phyloP scores from a whole-genome alignment of 2,888 invertebrate genomes.

The Willowsia nigromaculata region DNA sequence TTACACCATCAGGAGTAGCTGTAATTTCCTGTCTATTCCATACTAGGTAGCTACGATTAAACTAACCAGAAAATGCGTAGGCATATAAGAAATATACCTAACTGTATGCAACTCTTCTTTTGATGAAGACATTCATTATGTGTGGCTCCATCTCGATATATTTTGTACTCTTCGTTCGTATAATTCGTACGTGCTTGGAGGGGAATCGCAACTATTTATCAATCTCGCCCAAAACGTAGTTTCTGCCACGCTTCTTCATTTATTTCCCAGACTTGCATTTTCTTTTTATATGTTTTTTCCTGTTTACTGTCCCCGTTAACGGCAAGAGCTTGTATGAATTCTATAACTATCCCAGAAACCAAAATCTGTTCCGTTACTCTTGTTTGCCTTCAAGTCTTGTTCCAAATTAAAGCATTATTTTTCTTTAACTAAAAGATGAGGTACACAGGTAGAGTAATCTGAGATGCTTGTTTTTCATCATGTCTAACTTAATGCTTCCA shows the following conservation, averaged over 20 bases:
- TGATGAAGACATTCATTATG: slow-evolving; percentile 49
- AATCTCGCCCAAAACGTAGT: too few relatives aligned
- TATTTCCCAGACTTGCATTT: background rate
- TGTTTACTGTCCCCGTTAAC: background rate
- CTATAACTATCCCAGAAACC: background rate
- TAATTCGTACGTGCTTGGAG: slow-evolving; percentile 26
- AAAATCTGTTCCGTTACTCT: background rate
- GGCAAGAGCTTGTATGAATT: too few relatives aligned
- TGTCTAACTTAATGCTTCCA: slow-evolving; percentile 11
- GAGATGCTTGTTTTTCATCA: slow-evolving; percentile 36
- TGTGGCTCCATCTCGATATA: slow-evolving; percentile 24
- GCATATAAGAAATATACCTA: background rate
- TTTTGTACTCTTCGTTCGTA: background rate
- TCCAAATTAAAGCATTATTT: slow-evolving; percentile 21
- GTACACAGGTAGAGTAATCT: slow-evolving; percentile 14
- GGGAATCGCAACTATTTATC: slow-evolving; percentile 45
- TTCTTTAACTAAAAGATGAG: background rate
- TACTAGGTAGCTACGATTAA: background rate
- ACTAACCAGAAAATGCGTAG: slow-evolving; percentile 27
- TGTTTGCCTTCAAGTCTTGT: background rate
- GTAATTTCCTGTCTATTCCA: slow-evolving; percentile 44
- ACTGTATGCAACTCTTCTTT: background rate
- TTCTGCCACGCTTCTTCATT: background rate
- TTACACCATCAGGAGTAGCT: background rate
- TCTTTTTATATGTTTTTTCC: background rate